Conservation (phyloP, 2,113 vertebrate genomes). For the Danio rerio region DNA sequence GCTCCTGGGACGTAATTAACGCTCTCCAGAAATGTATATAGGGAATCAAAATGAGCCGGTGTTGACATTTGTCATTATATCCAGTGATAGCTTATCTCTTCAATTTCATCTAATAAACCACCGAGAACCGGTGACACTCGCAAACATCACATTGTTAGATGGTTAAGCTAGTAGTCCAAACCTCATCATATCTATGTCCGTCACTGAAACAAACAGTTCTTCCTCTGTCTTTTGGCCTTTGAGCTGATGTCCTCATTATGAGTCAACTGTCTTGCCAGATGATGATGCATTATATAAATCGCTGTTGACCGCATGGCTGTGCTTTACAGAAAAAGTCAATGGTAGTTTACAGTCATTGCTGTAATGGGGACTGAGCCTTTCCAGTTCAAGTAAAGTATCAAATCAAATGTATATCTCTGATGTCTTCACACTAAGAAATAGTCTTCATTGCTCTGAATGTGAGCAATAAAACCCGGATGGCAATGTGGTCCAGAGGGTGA, state of each 20-base stretch:
- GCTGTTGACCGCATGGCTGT: neutral
- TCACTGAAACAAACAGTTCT: constrained; percentile 26
- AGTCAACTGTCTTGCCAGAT: neutral
- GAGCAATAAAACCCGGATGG: neutral
- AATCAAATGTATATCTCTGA: neutral
- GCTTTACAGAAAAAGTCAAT: neutral
- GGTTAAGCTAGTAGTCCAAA: neutral
- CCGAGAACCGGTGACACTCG: neutral
- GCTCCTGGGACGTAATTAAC: too few relatives aligned
- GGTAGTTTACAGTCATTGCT: neutral
- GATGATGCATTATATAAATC: constrained; percentile 6
- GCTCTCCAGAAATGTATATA: too few relatives aligned
- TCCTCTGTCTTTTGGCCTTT: neutral
- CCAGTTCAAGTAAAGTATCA: neutral
- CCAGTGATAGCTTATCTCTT: constrained; percentile 11
- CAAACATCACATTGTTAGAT: neutral
- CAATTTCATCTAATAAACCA: constrained; percentile 14
- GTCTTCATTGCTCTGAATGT: neutral
- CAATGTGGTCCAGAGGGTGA: neutral
- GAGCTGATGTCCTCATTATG: neutral
- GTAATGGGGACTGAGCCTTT: neutral
- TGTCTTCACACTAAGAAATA: neutral
- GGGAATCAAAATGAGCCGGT: too few relatives aligned
- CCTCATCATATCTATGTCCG: neutral
- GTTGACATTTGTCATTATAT: constrained; percentile 17